Conservation (phyloP, 1,140 invertebrate genomes). For the Drosophila lini region DNA sequence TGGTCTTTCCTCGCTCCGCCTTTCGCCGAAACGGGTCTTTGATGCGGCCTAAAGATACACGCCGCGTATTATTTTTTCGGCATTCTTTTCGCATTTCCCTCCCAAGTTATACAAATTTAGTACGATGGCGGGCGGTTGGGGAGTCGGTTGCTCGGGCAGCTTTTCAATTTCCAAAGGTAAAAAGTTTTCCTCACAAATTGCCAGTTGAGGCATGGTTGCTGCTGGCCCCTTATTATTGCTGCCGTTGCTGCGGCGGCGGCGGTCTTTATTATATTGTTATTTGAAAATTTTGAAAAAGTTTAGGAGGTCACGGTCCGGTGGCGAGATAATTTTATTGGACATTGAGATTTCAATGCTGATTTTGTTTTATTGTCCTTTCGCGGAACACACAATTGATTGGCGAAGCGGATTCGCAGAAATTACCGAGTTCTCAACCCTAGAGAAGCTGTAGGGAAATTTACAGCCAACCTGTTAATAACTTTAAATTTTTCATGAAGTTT, state of each 20-base stretch:
- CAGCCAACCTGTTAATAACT: slow-evolving; percentile 26
- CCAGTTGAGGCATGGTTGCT: slow-evolving; percentile 52
- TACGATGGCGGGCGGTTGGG: slow-evolving; percentile 45
- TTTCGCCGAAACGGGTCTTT: slow-evolving; percentile 33
- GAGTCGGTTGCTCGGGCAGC: slow-evolving; percentile 21
- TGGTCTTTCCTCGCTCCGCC: slow-evolving; percentile 22
- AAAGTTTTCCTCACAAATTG: slow-evolving; percentile 71
- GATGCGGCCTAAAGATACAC: slow-evolving; percentile 59
- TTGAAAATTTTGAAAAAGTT: slow-evolving; percentile 46
- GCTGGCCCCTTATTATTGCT: slow-evolving; percentile 22
- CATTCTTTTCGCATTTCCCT: slow-evolving; percentile 47
- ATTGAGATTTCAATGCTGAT: slow-evolving; percentile 40
- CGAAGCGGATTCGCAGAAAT: slow-evolving; percentile 3
- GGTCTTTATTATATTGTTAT: slow-evolving; percentile 66
- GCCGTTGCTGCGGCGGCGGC: neutral
- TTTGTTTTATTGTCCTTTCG: slow-evolving; percentile 28
- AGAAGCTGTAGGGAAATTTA: neutral
- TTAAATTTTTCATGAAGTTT: slow-evolving; percentile 47
- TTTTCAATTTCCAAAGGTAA: slow-evolving; percentile 73
- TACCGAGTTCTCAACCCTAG: too few relatives aligned
- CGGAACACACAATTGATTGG: slow-evolving; percentile 28
- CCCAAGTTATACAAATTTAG: slow-evolving; percentile 72
- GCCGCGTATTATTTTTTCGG: slow-evolving; percentile 41
- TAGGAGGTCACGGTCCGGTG: slow-evolving; percentile 36
- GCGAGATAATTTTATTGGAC: slow-evolving; percentile 38